Evolutionary conservation across 1,140 invertebrate species (phyloP).

Genomic region (Habropoda laboriosa): DNA sequence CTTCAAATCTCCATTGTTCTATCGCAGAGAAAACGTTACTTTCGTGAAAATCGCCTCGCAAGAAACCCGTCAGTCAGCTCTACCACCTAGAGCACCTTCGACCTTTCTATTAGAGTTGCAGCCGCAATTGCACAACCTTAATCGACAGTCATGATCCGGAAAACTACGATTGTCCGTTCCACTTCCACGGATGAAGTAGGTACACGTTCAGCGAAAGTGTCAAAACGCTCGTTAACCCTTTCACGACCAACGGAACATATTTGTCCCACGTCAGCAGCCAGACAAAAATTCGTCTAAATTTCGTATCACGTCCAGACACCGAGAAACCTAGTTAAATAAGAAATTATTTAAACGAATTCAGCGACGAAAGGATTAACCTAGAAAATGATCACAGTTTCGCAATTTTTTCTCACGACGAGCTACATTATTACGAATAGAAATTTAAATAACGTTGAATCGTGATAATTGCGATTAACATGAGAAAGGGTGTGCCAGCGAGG

Average conservation of each 20-base stretch:
- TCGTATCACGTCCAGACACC: too few relatives aligned
- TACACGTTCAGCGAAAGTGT: background rate
- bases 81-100: conserved; percentile 17
- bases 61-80: conserved; percentile 30
- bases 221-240: background rate
- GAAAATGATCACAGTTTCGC: too few relatives aligned
- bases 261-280: too few relatives aligned
- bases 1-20: background rate
- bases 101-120: conserved; percentile 27
- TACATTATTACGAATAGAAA: background rate
- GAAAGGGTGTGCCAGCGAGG: background rate
- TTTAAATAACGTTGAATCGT: background rate
- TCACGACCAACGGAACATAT: background rate
- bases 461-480: background rate
- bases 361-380: too few relatives aligned
- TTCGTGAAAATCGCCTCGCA: background rate
- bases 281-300: too few relatives aligned
- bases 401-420: background rate
- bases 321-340: too few relatives aligned
- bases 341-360: too few relatives aligned
- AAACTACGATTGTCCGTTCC: conserved; percentile 29
- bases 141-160: conserved; percentile 26
- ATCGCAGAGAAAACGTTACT: background rate
- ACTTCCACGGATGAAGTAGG: background rate
- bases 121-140: conserved; percentile 30